Evolutionary conservation across 2,888 invertebrate genomes (phyloP).

Genomic region (Macrosoma leucophasiata): DNA sequence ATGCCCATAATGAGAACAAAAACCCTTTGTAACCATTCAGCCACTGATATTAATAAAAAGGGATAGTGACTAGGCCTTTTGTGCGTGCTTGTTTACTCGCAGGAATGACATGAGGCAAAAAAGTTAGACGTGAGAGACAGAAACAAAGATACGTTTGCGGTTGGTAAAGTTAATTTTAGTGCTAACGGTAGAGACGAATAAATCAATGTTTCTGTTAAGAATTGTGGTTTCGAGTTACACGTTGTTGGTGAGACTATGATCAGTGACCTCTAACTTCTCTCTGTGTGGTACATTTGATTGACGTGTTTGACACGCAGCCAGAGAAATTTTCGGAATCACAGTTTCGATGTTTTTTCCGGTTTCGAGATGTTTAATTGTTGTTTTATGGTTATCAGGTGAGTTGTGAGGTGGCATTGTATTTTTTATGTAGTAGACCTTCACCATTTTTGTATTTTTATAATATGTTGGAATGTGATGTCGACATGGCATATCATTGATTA

Average conservation of each 20-base stretch:
- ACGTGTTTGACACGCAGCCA: conserved; percentile 59
- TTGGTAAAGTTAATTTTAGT: conserved; percentile 27
- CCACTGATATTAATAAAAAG: conserved; percentile 69
- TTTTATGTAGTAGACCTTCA: too few relatives aligned
- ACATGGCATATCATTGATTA: too few relatives aligned
- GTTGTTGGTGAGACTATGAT: conserved; percentile 45
- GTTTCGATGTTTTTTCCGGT: conserved; percentile 12
- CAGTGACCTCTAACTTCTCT: conserved; percentile 63
- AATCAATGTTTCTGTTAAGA: too few relatives aligned
- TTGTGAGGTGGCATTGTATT: too few relatives aligned
- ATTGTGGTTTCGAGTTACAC: conserved; percentile 13
- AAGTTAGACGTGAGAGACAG: conserved; percentile 41
- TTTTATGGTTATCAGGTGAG: too few relatives aligned
- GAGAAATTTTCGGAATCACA: conserved; percentile 56
- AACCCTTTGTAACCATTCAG: conserved; percentile 63
- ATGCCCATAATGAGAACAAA: conserved; percentile 62
- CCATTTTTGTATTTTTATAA: too few relatives aligned
- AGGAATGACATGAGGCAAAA: conserved; percentile 63
- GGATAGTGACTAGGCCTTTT: conserved; percentile 58
- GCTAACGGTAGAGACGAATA: conserved; percentile 27
- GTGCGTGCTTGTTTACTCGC: conserved; percentile 61
- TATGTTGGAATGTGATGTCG: too few relatives aligned
- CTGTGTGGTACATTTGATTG: conserved; percentile 63
- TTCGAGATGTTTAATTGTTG: conserved; percentile 9
- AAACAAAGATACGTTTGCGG: conserved; percentile 33